A percentile compares a stretch with the other conserved stretches of the same genome.
These are phyloP conservation scores for Oplegnathus fasciatus DNA, from an alignment of 2,113 vertebrate genomes.

Conservation along the genomic window DNA sequence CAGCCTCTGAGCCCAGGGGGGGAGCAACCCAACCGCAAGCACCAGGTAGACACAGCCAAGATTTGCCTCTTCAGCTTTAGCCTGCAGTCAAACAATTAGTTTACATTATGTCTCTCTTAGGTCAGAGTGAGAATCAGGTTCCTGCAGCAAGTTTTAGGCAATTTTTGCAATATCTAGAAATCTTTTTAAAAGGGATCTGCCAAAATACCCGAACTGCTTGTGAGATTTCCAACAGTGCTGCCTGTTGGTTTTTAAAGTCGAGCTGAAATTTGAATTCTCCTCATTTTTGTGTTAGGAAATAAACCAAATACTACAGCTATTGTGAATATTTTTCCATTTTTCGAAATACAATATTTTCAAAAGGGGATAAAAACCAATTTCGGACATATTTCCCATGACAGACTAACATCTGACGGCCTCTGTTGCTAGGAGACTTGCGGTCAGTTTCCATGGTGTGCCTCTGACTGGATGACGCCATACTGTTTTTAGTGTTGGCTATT, in stretches of 20 bases:
- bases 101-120: conserved; percentile 43
- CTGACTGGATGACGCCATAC: background rate
- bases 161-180: conserved; percentile 50
- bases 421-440: background rate
- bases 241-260: background rate
- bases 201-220: background rate
- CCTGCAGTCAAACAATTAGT: background rate
- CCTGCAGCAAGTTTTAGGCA: conserved; percentile 78
- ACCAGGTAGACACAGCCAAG: conserved; percentile 51
- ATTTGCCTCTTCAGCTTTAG: background rate
- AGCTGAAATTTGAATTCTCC: background rate
- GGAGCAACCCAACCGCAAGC: conserved; percentile 61
- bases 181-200: too few species aligned
- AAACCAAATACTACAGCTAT: conserved; percentile 7
- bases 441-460: background rate
- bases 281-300: background rate
- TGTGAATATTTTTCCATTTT: background rate
- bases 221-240: background rate
- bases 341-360: background rate
- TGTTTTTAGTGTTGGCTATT: background rate
- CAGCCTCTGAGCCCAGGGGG: conserved; percentile 71
- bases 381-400: background rate
- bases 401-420: background rate
- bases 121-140: conserved; percentile 51
- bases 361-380: conserved; percentile 1